Evolutionary conservation across 2,113 vertebrate genomes (phyloP), one percentile per base, ranked within the genome.

Genomic region (Dascyllus trimaculatus): DNA sequence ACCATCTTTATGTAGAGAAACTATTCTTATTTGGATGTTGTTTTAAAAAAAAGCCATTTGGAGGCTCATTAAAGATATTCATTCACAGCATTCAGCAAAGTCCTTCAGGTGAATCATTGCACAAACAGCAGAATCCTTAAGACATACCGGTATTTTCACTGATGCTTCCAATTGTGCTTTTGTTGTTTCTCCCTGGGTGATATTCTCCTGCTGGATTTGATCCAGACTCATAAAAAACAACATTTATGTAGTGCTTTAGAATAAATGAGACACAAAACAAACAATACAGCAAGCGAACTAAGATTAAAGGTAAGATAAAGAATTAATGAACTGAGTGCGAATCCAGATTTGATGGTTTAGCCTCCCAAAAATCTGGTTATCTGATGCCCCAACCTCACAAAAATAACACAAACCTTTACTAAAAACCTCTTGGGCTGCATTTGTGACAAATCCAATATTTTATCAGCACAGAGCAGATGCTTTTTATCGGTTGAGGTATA

Each of bases 381-480:
- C 73, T 75, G 17, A 74, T 56, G 17, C 56, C 40, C 24, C n/a
- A 45, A 51, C 19, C 46, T 43, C 29, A 54, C 62, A 24, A 57
- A 67, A 29, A 52, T 26, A 10, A 46, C 13, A 35, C 17, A 67
- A 88, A 26, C 21, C 22, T 8, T 63, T 13, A 40, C 4, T 54
- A 13, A 52, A 72, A 60, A 48, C 45, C 29, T 19, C 52, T 60
- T 9, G 26, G 45, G 24, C 80, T 72, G 54, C 35, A 35, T 60
- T 65, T 71, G 8, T 58, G 73, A 75, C 63, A 82, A 89, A 81
- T 70, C 51, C 56, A 48, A 46, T 53, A 66, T 69, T 70, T 76
- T 84, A 82, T 82, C 70, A 77, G 67, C 49, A 32, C 66, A 49
- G 57, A 73, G 52, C 75, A 82, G 75, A 89, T 71, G 82, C 57